Evolutionary conservation across 2,113 vertebrate species (phyloP).

Genomic region (Cyprinodon tularosa): DNA sequence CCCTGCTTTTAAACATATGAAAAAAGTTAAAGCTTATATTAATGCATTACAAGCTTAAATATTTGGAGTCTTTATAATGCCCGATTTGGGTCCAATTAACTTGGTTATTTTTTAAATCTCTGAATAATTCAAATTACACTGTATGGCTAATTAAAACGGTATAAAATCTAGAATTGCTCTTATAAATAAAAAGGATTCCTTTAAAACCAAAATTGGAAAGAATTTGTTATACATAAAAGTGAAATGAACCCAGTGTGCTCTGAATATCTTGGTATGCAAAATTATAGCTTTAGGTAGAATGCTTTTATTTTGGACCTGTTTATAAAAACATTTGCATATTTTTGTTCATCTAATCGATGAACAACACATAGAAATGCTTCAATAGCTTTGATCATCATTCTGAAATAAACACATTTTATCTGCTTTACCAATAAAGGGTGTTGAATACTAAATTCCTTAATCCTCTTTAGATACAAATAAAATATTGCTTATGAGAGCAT

Average conservation of each 20-base stretch:
- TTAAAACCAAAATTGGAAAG: not conserved
- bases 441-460: constrained; percentile 13
- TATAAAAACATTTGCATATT: constrained; percentile 87
- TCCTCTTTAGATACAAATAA: constrained; percentile 68
- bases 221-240: constrained; percentile 25
- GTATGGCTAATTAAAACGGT: constrained; percentile 13
- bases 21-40: too few relatives aligned
- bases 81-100: constrained; percentile 7
- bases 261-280: constrained; percentile 47
- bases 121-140: constrained; percentile 39
- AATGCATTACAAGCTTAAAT: not conserved
- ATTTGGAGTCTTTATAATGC: not conserved
- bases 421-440: constrained; percentile 1
- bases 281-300: constrained; percentile 24
- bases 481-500: constrained; percentile 88
- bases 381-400: constrained; percentile 83
- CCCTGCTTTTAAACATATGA: too few relatives aligned
- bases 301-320: constrained; percentile 23
- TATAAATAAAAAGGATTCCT: not conserved
- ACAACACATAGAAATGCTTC: constrained; percentile 86
- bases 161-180: not conserved
- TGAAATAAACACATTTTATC: constrained; percentile 87
- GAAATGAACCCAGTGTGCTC: constrained; percentile 26
- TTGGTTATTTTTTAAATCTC: constrained; percentile 59
- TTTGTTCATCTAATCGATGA: constrained; percentile 85